A percentile compares a stretch with the other conserved stretches of the same genome.
Conservation (phyloP, 1,140 invertebrate genomes). For the Limonius californicus region DNA sequence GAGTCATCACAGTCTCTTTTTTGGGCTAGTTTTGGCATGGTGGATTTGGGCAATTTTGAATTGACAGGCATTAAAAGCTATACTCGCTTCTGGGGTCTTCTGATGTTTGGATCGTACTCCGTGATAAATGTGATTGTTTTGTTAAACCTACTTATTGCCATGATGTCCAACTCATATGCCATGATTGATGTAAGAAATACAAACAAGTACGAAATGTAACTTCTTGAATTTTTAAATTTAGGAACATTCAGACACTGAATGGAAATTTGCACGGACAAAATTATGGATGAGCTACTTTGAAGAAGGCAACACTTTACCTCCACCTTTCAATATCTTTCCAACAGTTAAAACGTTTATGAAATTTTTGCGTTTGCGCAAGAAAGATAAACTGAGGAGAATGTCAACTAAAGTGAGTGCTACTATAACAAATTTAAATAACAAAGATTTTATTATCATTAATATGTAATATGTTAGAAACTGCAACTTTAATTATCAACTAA, state of each 20-base stretch:
- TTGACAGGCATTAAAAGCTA: slow-evolving; percentile 72
- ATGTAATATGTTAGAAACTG: background rate
- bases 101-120: slow-evolving; percentile 79
- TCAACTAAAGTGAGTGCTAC: slow-evolving; percentile 55
- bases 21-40: slow-evolving; percentile 84
- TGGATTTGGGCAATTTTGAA: slow-evolving; percentile 77
- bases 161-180: slow-evolving; percentile 88
- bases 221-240: slow-evolving; percentile 38
- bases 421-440: slow-evolving; percentile 2
- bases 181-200: slow-evolving; percentile 58
- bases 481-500: background rate
- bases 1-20: slow-evolving; percentile 86
- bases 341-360: slow-evolving; percentile 65
- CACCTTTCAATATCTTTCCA: slow-evolving; percentile 81
- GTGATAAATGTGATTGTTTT: slow-evolving; percentile 84
- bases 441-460: background rate
- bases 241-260: slow-evolving; percentile 83
- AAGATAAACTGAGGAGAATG: slow-evolving; percentile 64
- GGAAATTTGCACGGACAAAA: slow-evolving; percentile 87
- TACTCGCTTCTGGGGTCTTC: slow-evolving; percentile 74
- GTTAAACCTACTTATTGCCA: slow-evolving; percentile 82
- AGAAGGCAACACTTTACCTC: slow-evolving; percentile 76
- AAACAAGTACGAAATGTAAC: background rate
- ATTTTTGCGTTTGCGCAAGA: slow-evolving; percentile 61
- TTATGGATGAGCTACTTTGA: slow-evolving; percentile 91